Evolutionary conservation across 1,140 invertebrate genomes (phyloP).

Genomic region (Littorina saxatilis): DNA sequence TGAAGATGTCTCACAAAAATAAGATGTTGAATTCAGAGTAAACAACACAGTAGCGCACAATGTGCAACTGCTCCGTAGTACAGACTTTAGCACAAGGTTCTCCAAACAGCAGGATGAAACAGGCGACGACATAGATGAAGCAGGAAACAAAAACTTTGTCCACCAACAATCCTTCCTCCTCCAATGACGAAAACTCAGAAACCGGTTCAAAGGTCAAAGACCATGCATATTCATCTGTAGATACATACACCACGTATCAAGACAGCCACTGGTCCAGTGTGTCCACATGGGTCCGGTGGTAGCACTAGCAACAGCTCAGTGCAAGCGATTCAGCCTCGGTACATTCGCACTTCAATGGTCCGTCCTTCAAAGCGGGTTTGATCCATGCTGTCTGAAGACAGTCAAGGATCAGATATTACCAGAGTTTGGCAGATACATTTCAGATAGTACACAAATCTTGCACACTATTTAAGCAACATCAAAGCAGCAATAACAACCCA

Average conservation of each 20-base stretch:
- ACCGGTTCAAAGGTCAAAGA: conserved; percentile 16
- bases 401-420: conserved; percentile 30
- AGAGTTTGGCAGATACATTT: too few species aligned
- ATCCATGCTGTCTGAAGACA: conserved; percentile 18
- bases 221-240: conserved; percentile 10
- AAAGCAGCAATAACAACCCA: too few species aligned
- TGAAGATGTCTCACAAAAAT: too few species aligned
- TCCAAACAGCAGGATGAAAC: neutral
- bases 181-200: neutral
- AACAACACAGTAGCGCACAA: too few species aligned
- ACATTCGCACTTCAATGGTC: conserved; percentile 37
- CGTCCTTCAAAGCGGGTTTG: conserved; percentile 36
- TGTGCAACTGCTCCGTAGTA: neutral
- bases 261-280: too few species aligned
- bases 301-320: too few species aligned
- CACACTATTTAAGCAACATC: too few species aligned
- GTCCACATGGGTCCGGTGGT: too few species aligned
- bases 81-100: conserved; percentile 1
- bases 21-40: too few species aligned
- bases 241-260: conserved; percentile 4
- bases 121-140: neutral
- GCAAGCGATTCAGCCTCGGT: conserved; percentile 26
- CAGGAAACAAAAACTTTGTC: neutral
- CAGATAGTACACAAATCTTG: too few species aligned
- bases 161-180: neutral